Base-by-base conservation (phyloP, 2,888 invertebrate genomes). In the Mycalesis mineus region DNA sequence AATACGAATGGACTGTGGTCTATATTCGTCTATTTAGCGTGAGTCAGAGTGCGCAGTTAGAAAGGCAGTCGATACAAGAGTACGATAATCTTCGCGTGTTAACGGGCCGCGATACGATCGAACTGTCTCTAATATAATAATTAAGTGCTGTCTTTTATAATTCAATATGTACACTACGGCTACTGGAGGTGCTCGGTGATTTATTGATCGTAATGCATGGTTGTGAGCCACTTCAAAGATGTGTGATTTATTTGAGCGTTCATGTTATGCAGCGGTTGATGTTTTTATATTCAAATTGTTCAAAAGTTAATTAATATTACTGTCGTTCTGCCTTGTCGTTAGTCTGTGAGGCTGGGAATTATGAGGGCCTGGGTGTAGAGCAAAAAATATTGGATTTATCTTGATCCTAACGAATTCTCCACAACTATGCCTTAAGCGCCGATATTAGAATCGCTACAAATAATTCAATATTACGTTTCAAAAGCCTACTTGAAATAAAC, bases 21-120 rank as follows among this genome's bases (percentile, higher is more conserved):
- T n/a, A 22, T 22, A 22, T 22, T 22, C 22, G 22, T 22, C 22
- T 22, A 22, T 22, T 22, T 22, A 22, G 3, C 2, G 3, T 5
- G 5, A 22, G 5, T 22, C 22, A 22, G 22, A 39, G 49, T n/a
- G 28, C 49, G 39, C 51, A 52, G 55, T 59, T 59, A 56, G 59
- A 59, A 59, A 59, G 59, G 59, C 51, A 52, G 52, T 55, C 41
- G 31, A 41, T 40, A 28, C 49, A 9, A 14, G 39, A 13, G 37
- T 9, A 6, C 40, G 51, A 31, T 41, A 51, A 36, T 40, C 40
- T 40, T 51, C 40, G 51, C 51, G 51, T 51, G 51, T 51, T 40
- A 51, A 51, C 40, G 40, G 40, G 11, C 11, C 6, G 9, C 9
- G 47, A 47, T 47, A 11, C 6, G 6, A 47, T 47, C 47, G 45